Conservation (phyloP, 2,113 vertebrate genomes). For the Mixornis gularis region DNA sequence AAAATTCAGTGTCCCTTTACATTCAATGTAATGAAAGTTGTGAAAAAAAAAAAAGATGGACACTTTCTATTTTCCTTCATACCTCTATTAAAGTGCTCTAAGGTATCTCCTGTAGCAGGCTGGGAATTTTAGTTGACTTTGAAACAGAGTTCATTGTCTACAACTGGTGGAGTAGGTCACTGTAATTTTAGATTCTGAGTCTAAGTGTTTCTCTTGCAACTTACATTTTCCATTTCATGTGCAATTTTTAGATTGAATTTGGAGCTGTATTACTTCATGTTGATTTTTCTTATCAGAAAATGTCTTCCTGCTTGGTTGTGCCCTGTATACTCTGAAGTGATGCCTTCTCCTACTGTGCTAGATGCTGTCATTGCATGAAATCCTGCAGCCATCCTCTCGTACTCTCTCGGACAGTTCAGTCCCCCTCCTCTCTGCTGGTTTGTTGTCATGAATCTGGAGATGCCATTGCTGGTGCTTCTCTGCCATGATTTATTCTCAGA, state of each 20-base stretch:
- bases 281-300: neutral
- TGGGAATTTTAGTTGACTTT: neutral
- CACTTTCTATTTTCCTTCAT: neutral
- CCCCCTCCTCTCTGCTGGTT: neutral
- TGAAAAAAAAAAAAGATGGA: neutral
- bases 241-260: neutral
- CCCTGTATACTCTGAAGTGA: neutral
- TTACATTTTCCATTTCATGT: neutral
- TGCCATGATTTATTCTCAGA: neutral
- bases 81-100: neutral
- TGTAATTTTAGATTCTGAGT: neutral
- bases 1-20: neutral
- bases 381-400: neutral
- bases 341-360: neutral
- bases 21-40: neutral
- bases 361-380: neutral
- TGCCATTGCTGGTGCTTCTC: neutral
- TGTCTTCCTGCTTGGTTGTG: neutral
- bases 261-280: neutral
- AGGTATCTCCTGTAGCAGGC: neutral
- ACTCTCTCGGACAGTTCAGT: neutral
- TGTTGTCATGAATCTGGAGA: neutral
- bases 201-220: neutral
- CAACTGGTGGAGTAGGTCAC: neutral
- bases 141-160: neutral